Evolutionary conservation across 2,797 vertebrate species (phyloP), one percentile per base, ranked within the genome.

Genomic region (Sebastes dallii): DNA sequence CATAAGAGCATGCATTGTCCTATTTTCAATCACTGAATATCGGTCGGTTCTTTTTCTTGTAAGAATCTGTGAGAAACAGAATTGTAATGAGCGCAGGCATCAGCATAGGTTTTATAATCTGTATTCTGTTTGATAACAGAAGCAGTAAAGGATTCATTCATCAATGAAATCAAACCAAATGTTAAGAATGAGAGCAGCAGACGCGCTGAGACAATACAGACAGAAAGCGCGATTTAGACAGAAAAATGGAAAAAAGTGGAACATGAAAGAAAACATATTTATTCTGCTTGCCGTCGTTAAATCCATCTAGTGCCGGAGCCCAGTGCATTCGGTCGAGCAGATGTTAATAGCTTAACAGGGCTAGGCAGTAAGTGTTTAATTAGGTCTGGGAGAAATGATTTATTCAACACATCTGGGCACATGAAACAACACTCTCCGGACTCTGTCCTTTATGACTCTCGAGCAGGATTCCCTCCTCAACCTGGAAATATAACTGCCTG

Each of bases 361-460:
- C 87, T 75, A 79, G 75, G 90, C 88, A 88, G 80, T 92, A 88
- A 91, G 91, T 92, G 89, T 93, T 93, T 93, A 92, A 93, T 94
- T 91, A 87, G 85, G 84, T 92, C 82, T 88, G 66, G 60, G 77
- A 52, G 36, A 88, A 92, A 91, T 91, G 80, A 93, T 94, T 93
- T 90, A 94, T 93, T 90, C 81, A 91, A 85, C 88, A 91, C 94
- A 94, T 94, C 91, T 91, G 92, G 89, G 84, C 71, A 76, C 78
- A 84, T 93, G 92, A 92, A 94, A 87, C 67, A 89, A 66, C 58
- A 20, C 87, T 91, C 87, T 75, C 71, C 76, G 80, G 84, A 82
- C 84, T 83, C 72, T 34, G 79, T 83, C 79, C 78, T 90, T 88
- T 81, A 88, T 61, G 83, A 69, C 68, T 82, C 80, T 74, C 60